Evolutionary conservation across 2,113 vertebrate species (phyloP).

Genomic region (Oreochromis tanganicae): DNA sequence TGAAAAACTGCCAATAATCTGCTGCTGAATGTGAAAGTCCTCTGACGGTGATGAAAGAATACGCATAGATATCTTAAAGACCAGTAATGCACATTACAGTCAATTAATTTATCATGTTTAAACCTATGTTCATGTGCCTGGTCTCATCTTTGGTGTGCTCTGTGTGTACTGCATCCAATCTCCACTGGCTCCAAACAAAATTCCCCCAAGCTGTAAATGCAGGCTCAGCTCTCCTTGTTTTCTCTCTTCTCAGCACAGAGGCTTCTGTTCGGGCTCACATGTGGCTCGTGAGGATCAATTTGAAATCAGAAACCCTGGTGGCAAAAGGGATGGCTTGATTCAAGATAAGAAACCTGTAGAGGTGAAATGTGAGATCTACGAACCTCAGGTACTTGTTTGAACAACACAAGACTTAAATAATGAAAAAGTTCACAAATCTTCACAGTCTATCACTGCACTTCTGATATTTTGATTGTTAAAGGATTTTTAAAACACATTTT

Average conservation of each 20-base stretch:
- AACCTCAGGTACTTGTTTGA: conserved; percentile 44
- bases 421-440: background rate
- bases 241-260: conserved; percentile 32
- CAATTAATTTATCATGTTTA: background rate
- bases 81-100: background rate
- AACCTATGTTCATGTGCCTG: background rate
- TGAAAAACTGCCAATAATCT: background rate
- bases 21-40: background rate
- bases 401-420: background rate
- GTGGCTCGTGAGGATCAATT: background rate
- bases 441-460: background rate
- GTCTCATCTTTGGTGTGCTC: background rate
- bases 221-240: background rate
- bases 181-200: background rate
- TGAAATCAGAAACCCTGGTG: background rate
- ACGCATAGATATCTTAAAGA: background rate
- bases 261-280: conserved; percentile 48
- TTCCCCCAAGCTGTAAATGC: background rate
- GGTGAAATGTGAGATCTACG: conserved; percentile 59
- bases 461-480: background rate
- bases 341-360: background rate
- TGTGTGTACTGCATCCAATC: background rate
- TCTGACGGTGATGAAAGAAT: background rate
- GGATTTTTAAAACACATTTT: background rate
- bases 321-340: background rate